Evolutionary conservation across 2,888 invertebrate species (phyloP), one percentile per base, ranked within the genome.

Genomic region (Diplazon laetatorius): DNA sequence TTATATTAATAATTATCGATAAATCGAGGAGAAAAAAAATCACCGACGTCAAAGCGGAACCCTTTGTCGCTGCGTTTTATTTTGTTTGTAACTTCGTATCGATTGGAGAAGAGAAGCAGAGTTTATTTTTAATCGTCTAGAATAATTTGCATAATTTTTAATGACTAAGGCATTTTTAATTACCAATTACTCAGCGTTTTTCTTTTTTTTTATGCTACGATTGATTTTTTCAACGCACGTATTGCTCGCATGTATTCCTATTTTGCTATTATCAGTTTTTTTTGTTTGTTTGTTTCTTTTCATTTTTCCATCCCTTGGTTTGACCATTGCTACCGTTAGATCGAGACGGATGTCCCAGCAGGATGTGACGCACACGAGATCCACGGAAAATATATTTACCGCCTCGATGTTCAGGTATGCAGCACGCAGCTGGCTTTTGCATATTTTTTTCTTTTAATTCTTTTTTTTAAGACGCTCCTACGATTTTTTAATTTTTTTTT

Each of bases 321-420:
- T 79, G 75, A 52, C 72, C 76, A 72, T 78, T 79, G 71, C 62
- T 63, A 75, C 71, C 71, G 68, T 62, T 93, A 96, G 96, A 95
- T 96, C 96, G 93, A 95, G 96, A 91, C 95, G 96, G 91, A 95
- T 96, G 90, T 96, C 96, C 87, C 96, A 96, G 63, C 82, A 95
- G 93, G 96, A 97, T 92, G 93, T 93, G 84, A 86, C 88, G 50
- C 88, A 87, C 73, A 86, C 90, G 77, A 89, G 89, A 85, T 91
- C 90, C 25, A 89, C 89, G 57, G 90, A 90, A 79, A 91, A 89
- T 80, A 87, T 91, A 2, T 30, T 55, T 55, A 80, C 87, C 44
- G 80, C 85, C 18, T 82, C 87, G 35, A 89, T 88, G 73, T 88
- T 88, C 87, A 90, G 91, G 91, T 91, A 87, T 78, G 91, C 89